A percentile compares a stretch with the other conserved stretches of the same genome.
phyloP scores from a whole-genome alignment of 2,113 vertebrate species.

The Alouatta palliata region DNA sequence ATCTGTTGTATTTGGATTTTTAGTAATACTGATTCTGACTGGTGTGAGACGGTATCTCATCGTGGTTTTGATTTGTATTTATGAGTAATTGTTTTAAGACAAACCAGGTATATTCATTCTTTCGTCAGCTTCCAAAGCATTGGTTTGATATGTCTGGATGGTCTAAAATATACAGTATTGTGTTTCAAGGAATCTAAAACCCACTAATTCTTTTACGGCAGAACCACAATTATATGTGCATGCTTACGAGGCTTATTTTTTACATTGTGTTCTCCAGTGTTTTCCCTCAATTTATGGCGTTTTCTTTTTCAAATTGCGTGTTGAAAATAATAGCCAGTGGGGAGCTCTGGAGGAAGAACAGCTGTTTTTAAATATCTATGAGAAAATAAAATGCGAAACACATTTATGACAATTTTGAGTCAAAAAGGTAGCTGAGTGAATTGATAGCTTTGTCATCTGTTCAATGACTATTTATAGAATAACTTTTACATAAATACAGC shows the following conservation, averaged over 20 bases:
- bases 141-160: constrained; percentile 50
- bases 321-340: constrained; percentile 7
- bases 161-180: constrained; percentile 21
- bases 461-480: constrained; percentile 42
- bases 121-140: background rate
- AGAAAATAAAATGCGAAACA: constrained; percentile 39
- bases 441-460: constrained; percentile 50
- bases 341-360: background rate
- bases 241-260: background rate
- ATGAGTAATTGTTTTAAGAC: constrained; percentile 25
- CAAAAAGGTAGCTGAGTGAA: background rate
- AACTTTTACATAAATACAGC: background rate
- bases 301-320: background rate
- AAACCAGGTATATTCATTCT: constrained; percentile 58
- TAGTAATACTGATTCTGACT: no score
- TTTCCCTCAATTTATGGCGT: background rate
- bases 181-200: constrained; percentile 18
- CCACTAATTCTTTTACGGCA: background rate
- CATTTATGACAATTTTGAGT: constrained; percentile 17
- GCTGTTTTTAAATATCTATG: constrained; percentile 16
- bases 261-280: background rate
- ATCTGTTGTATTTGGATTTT: no score
- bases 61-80: no score
- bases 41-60: no score
- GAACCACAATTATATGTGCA: background rate